A percentile compares a stretch with the other conserved stretches of the same genome.
phyloP scores from a whole-genome alignment of 2,113 vertebrate species.

The Lophochroa leadbeateri region DNA sequence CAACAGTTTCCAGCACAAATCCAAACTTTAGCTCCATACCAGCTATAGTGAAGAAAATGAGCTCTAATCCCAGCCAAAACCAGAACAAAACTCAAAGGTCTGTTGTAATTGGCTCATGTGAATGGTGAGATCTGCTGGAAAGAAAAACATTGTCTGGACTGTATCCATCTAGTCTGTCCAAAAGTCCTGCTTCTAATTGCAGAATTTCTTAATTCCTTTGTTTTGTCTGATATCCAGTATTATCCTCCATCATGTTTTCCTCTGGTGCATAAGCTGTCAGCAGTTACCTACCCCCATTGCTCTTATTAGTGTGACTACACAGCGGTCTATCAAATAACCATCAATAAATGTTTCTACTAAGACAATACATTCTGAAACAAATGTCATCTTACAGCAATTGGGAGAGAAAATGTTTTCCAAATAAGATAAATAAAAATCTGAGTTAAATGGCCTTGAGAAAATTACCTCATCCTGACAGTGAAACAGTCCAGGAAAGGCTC shows the following conservation, averaged over 20 bases:
- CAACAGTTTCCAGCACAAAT: not conserved
- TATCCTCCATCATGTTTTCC: not conserved
- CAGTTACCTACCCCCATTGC: not conserved
- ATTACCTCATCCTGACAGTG: not conserved
- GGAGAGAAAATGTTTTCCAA: not conserved
- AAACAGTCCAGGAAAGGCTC: not conserved
- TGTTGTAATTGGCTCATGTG: not conserved
- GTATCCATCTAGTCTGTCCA: not conserved
- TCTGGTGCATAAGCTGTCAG: not conserved
- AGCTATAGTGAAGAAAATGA: not conserved
- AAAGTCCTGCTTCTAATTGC: not conserved
- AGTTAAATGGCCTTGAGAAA: not conserved
- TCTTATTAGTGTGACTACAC: not conserved
- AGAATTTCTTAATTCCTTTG: not conserved
- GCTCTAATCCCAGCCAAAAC: not conserved
- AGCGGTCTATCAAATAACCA: not conserved
- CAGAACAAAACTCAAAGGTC: not conserved
- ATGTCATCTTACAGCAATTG: not conserved
- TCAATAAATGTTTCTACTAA: not conserved
- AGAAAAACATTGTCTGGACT: not conserved
- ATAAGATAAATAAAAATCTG: not conserved
- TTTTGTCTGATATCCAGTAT: not conserved
- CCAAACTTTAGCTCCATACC: accelerated
- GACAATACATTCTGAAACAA: not conserved
- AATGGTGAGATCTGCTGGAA: not conserved